Evolutionary conservation across 92 coral and sea anemone genomes (phyloP).

Genomic region (Phenganax subtilis): DNA sequence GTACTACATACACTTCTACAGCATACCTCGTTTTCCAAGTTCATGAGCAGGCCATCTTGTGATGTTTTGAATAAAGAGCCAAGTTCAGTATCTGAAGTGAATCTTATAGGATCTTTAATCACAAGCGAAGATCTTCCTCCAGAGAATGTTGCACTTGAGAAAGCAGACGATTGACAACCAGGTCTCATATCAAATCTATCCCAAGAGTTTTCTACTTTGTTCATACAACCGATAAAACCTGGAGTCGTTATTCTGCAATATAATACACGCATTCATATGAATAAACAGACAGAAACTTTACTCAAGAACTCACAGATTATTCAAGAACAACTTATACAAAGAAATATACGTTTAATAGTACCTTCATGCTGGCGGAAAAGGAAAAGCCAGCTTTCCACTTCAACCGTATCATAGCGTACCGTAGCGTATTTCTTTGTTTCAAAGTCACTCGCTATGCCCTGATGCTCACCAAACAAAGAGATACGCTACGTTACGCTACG

Average conservation of each 20-base stretch:
- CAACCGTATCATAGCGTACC: too few relatives aligned
- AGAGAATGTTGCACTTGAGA: background rate
- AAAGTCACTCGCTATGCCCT: too few relatives aligned
- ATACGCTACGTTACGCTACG: too few relatives aligned
- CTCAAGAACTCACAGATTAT: too few relatives aligned
- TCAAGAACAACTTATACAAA: too few relatives aligned
- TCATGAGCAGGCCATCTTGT: background rate
- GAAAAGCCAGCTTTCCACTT: too few relatives aligned
- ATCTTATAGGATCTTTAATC: background rate
- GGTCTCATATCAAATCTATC: background rate
- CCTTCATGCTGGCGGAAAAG: too few relatives aligned
- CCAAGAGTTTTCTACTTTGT: background rate
- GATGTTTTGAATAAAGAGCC: conserved; percentile 7
- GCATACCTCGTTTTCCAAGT: conserved; percentile 9
- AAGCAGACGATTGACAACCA: background rate
- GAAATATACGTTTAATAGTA: too few relatives aligned
- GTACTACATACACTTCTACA: background rate
- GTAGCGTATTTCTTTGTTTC: too few relatives aligned
- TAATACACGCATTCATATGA: background rate
- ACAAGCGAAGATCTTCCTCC: background rate
- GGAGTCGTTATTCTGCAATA: conserved; percentile 12
- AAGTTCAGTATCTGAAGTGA: background rate
- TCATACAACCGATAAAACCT: conserved; percentile 20
- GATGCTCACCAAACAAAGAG: too few relatives aligned
- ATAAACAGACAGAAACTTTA: background rate